phyloP scores from a whole-genome alignment of 2,113 vertebrate genomes.

The Xenopus laevis region DNA sequence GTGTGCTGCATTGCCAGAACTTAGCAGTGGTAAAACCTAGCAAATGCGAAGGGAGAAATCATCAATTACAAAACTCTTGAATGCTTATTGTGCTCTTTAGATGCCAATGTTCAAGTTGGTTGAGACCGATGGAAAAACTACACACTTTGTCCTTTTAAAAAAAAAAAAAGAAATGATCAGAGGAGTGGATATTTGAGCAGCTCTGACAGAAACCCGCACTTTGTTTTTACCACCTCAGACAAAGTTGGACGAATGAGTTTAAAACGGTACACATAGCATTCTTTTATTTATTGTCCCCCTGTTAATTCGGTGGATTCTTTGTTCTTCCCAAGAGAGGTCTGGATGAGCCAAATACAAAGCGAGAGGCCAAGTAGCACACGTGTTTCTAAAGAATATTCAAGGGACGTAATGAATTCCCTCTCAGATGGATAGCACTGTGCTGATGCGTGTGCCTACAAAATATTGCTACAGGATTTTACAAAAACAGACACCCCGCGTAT shows the following conservation, averaged over 20 bases:
- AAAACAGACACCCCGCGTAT: no score
- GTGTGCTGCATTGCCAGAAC: no score
- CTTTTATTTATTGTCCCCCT: slow-evolving; percentile 17
- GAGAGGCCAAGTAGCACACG: background rate
- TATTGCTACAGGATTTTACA: no score
- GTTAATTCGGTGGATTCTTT: background rate
- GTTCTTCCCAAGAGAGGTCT: background rate
- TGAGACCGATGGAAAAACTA: background rate
- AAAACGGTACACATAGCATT: slow-evolving; percentile 21
- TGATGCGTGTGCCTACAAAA: no score
- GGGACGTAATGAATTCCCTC: background rate
- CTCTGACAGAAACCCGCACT: background rate
- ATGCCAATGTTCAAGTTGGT: no score
- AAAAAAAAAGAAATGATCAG: background rate
- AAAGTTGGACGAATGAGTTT: slow-evolving; percentile 1
- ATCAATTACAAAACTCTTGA: no score
- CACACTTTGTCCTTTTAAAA: background rate
- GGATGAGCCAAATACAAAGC: background rate
- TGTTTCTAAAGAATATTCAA: background rate
- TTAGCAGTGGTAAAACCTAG: no score
- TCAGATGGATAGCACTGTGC: background rate
- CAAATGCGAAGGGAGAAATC: no score
- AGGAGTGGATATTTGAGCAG: background rate
- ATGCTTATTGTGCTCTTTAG: no score
- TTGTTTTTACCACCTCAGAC: slow-evolving; percentile 4